A percentile compares a stretch with the other conserved stretches of the same genome.
phyloP scores from a whole-genome alignment of 2,113 vertebrate species.

The Gorsachius goisagi region DNA sequence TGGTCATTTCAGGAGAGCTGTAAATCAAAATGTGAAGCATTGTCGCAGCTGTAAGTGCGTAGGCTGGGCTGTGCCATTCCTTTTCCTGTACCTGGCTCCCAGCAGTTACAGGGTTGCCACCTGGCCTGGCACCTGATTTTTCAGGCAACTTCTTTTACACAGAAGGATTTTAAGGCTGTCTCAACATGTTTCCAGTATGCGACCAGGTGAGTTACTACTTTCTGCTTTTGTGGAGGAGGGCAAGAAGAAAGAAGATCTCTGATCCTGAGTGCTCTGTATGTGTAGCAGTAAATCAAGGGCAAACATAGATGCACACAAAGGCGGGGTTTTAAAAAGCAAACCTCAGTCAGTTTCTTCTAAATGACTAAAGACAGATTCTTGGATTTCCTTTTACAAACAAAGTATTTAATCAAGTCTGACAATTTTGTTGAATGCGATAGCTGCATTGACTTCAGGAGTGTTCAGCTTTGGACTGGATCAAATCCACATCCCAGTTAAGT shows the following conservation, averaged over 20 bases:
- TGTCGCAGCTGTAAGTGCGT: background rate
- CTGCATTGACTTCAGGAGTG: background rate
- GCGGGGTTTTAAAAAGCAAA: background rate
- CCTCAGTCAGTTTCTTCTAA: background rate
- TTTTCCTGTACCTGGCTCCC: background rate
- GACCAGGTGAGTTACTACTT: background rate
- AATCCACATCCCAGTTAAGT: background rate
- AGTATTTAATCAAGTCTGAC: background rate
- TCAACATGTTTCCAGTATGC: background rate
- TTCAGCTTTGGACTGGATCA: background rate
- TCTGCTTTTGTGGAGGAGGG: background rate
- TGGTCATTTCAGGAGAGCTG: background rate
- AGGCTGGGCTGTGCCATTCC: background rate
- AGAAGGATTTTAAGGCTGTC: background rate
- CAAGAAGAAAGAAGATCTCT: background rate
- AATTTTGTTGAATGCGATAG: background rate
- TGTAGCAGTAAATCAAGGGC: background rate
- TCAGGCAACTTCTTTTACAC: background rate
- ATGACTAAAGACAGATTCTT: background rate
- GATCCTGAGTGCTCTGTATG: background rate
- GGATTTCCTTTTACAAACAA: background rate
- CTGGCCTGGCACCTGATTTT: background rate
- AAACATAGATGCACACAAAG: background rate
- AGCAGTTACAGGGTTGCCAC: background rate
- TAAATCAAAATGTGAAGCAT: background rate